These are phyloP conservation scores for Trachymyrmex septentrionalis DNA, from an alignment of 1,140 invertebrate species.

Conservation along the genomic window DNA sequence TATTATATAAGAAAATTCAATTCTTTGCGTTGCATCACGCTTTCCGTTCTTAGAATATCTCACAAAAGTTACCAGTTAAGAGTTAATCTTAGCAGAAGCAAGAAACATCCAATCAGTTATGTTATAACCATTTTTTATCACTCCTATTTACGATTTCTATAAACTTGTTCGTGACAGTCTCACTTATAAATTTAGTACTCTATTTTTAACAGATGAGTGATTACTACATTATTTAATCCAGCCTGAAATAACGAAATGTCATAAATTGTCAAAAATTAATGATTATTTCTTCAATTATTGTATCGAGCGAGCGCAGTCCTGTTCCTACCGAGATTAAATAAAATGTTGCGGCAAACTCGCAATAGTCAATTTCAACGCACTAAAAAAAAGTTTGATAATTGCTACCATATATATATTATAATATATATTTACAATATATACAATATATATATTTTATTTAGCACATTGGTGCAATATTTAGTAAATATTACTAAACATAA, in stretches of 20 bases:
- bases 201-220: slow-evolving; percentile 10
- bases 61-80: slow-evolving; percentile 26
- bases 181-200: not conserved
- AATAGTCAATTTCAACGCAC: not conserved
- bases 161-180: not conserved
- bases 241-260: not conserved
- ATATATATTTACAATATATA: too few species aligned
- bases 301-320: not conserved
- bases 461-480: too few species aligned
- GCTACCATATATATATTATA: too few species aligned
- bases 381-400: too few species aligned
- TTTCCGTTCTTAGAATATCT: slow-evolving; percentile 46
- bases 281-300: not conserved
- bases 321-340: not conserved
- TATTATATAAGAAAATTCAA: slow-evolving; percentile 55
- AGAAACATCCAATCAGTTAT: slow-evolving; percentile 18
- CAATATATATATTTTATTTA: too few species aligned
- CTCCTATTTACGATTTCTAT: not conserved
- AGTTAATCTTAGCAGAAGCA: slow-evolving; percentile 19
- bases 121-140: not conserved
- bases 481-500: too few species aligned
- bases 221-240: not conserved
- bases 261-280: too few species aligned
- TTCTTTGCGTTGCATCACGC: slow-evolving; percentile 28
- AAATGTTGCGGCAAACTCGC: not conserved